A percentile compares a stretch with the other conserved stretches of the same genome.
phyloP scores from a whole-genome alignment of 2,888 invertebrate genomes.

The Tipula helvola region DNA sequence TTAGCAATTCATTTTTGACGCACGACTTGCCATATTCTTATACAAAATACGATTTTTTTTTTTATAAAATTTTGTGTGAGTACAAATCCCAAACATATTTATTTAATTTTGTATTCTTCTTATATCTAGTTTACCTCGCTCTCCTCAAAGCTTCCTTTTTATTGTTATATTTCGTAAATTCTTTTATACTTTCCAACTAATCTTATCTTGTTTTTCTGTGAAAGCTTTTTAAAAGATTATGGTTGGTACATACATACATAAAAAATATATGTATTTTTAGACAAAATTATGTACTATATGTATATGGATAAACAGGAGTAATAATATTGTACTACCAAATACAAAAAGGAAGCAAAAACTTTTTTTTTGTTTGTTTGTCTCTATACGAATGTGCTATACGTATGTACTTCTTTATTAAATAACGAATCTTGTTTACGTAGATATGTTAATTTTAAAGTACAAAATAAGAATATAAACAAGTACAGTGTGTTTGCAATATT shows the following conservation, averaged over 20 bases:
- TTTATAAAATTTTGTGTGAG: background rate
- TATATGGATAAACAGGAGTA: background rate
- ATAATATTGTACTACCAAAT: background rate
- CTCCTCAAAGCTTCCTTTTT: background rate
- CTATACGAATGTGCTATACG: background rate
- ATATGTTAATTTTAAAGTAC: background rate
- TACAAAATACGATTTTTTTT: background rate
- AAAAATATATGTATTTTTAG: background rate
- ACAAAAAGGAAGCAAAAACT: background rate
- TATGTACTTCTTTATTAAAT: background rate
- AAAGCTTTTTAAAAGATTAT: conserved; percentile 4
- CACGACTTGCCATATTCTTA: background rate
- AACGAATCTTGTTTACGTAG: background rate
- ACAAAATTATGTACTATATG: background rate
- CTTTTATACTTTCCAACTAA: background rate
- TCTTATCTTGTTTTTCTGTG: background rate
- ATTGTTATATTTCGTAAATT: background rate
- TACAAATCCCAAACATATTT: background rate
- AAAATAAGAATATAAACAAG: background rate
- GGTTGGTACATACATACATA: background rate
- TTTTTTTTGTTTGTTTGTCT: background rate
- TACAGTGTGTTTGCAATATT: background rate
- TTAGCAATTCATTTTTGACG: background rate
- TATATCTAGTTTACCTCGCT: background rate
- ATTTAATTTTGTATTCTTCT: background rate